phyloP scores from a whole-genome alignment of 2,797 vertebrate species.

The Acipenser ruthenus region DNA sequence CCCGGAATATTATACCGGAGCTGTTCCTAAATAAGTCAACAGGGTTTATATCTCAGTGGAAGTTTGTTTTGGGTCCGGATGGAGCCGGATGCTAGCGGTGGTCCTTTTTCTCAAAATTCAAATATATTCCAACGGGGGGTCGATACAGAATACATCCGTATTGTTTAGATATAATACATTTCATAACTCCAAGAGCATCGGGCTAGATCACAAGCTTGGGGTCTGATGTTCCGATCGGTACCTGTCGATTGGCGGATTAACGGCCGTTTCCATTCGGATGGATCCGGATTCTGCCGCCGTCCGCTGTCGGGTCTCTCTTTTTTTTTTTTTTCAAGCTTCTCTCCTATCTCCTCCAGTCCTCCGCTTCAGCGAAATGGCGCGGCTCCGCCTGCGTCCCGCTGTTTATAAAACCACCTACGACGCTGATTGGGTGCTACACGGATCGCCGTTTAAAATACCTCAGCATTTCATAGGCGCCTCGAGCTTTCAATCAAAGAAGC shows the following conservation, averaged over 20 bases:
- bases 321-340: slow-evolving; percentile 33
- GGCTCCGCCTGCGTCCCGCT: slow-evolving; percentile 56
- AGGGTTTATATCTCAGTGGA: not conserved
- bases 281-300: slow-evolving; percentile 72
- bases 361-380: slow-evolving; percentile 90
- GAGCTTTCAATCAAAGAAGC: slow-evolving; percentile 26
- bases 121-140: not conserved
- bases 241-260: slow-evolving; percentile 69
- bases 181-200: slow-evolving; percentile 36
- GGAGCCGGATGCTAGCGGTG: too few species aligned
- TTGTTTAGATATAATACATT: slow-evolving; percentile 7
- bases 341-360: slow-evolving; percentile 25
- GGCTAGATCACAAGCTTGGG: too few species aligned
- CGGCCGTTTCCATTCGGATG: slow-evolving; percentile 79
- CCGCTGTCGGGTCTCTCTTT: slow-evolving; percentile 40
- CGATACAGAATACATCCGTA: not conserved
- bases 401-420: slow-evolving; percentile 68
- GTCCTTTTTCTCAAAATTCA: too few species aligned
- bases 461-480: slow-evolving; percentile 40
- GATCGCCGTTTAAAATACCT: slow-evolving; percentile 34
- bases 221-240: slow-evolving; percentile 63
- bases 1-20: too few species aligned
- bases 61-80: too few species aligned
- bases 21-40: not conserved
- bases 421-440: slow-evolving; percentile 46